Evolutionary conservation across 2,888 invertebrate genomes (phyloP), one percentile per base, ranked within the genome.

Genomic region (Gymnosoma rotundatum): DNA sequence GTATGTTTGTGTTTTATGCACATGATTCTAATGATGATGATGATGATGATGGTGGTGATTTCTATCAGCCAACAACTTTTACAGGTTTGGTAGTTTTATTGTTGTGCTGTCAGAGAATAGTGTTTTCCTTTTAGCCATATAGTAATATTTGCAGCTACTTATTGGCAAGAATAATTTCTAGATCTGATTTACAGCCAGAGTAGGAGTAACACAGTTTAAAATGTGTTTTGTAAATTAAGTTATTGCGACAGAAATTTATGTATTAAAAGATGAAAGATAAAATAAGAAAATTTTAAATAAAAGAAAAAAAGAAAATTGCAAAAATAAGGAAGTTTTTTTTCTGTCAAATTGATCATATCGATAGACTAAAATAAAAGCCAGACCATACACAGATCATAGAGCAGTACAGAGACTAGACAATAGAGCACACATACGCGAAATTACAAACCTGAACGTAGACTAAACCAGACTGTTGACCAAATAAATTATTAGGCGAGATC

Each of bases 1-100:
- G 54, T 52, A 42, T 38, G 38, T 21, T 20, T 61, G 61, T 63
- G 54, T 52, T 38, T 42, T 45, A 12, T 14, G 69, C 54, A 54
- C 60, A 60, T 36, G 48, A 18, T 60, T 73, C 61, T 73, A 61
- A 72, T 50, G 38, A 52, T 42, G 76, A 32, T 32, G 6, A 32
- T 32, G 3, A 32, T 72, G 38, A 72, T 50, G 38, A 52, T 38
- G 76, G 38, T 67, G 66, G 16, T 69, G 78, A 78, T 78, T 69
- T 61, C 69, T 78, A 78, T 70, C 69, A 78, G 61, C n/a, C 61
- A 70, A 78, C 69, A 70, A 63, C 63, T 78, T 78, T 78, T 78
- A 70, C 78, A 78, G 69, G 50, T 69, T 78, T 61, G 52, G 10
- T 52, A 52, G 52, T 69, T 78, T 69, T 58, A 78, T 78, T 78